Base-by-base conservation (phyloP, 2,797 vertebrate genomes). In the Pseudomugil gertrudae region DNA sequence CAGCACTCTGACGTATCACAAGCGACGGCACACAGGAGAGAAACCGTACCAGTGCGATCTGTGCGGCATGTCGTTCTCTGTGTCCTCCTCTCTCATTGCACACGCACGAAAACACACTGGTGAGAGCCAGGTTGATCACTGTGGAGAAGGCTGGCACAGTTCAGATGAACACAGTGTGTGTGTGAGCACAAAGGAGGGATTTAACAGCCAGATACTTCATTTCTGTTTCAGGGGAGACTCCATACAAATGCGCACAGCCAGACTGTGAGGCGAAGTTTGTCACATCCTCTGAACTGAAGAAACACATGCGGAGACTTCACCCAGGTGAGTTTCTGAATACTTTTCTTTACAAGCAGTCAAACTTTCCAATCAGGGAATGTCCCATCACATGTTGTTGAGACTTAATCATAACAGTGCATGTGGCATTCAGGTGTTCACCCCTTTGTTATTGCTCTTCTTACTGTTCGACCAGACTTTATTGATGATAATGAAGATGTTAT, bases 41-140 rank as follows among this genome's bases (percentile, higher is more conserved):
- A 98, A 98, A 53, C 98, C 98, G 0, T 99, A 99, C 9, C 95
- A 99, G 45, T 99, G 98, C 0, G 97, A 99, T 66, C 96, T 96
- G 5, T 99, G 98, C 5, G 98, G 98, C 15, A 98, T 98, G 93
- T 95, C 96, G 4, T 99, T 99, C 79, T 96, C 97, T 0, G 98
- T 99, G 43, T 99, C 98, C 9, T 99, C 97, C 70, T 99, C 98
- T 0, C 97, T 99, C 79, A 99, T 99, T 81, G 96, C 97, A 5
- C 98, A 99, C 64, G 95, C 96, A 52, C 93, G 98, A 4, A 99
- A 98, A 62, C 98, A 99, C 76, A 98, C 97, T 60, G 97, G 97
- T 98, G 74, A 76, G 81, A 2, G 15, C 9, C 7, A 1, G 8
- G 43, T 21, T 47, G n/a, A 45, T 45, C 2, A 1, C 9, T 11